Conservation (phyloP, 2,113 vertebrate species). For the Rutilus rutilus region DNA sequence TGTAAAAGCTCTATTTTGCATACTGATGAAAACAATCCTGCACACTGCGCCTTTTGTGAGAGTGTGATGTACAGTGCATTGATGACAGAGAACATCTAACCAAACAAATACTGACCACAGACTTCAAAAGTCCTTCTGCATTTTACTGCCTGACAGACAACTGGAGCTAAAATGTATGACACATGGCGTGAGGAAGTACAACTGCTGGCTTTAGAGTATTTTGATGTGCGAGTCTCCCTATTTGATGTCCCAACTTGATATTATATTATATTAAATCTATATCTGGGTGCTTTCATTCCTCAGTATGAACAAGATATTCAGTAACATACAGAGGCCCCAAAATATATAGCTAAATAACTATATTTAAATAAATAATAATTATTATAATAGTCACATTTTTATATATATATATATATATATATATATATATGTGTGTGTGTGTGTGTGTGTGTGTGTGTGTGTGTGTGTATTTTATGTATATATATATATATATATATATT, state of each 20-base stretch:
- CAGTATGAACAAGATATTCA: neutral
- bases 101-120: neutral
- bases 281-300: neutral
- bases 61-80: neutral
- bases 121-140: neutral
- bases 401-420: no score
- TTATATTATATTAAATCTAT: neutral
- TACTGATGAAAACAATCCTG: slow-evolving; percentile 29
- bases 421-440: no score
- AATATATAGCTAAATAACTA: no score
- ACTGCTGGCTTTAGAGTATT: neutral
- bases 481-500: no score
- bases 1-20: slow-evolving; percentile 47
- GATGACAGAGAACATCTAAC: neutral
- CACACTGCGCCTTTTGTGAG: slow-evolving; percentile 29
- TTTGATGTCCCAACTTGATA: neutral
- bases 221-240: neutral
- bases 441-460: no score
- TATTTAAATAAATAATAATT: no score
- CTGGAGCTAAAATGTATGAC: neutral
- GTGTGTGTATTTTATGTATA: no score
- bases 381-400: no score
- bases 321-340: neutral
- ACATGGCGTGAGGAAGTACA: neutral
- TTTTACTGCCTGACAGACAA: neutral